Conservation (phyloP, 2,888 invertebrate genomes). For the Crematogaster levior region DNA sequence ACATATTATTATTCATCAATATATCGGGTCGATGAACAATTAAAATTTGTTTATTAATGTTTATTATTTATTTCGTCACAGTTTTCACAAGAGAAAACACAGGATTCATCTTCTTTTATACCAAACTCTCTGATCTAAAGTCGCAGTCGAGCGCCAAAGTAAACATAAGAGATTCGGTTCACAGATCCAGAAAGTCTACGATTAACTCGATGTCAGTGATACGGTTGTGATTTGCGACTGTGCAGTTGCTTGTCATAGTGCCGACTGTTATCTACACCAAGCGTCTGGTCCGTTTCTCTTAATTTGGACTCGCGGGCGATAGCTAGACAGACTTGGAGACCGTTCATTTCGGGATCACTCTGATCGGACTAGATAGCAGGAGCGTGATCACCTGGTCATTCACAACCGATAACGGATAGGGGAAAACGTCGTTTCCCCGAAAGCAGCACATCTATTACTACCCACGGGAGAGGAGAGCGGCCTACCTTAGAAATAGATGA, state of each 20-base stretch:
- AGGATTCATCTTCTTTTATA: not conserved
- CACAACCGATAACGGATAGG: constrained; percentile 14
- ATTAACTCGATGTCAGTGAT: constrained; percentile 23
- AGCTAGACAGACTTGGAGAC: not conserved
- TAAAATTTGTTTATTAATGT: too few species aligned
- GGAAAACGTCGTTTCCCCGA: constrained; percentile 30
- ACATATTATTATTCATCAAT: too few species aligned
- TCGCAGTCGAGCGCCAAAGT: not conserved
- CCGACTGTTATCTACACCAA: constrained; percentile 55
- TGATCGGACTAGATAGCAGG: constrained; percentile 15
- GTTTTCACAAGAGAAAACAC: not conserved
- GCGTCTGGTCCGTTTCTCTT: constrained; percentile 66
- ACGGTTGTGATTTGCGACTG: constrained; percentile 34
- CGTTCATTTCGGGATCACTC: constrained; percentile 26
- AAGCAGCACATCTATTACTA: constrained; percentile 24
- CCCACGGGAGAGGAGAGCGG: constrained; percentile 3
- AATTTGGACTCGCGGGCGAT: constrained; percentile 52
- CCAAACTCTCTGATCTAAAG: not conserved
- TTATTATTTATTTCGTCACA: not conserved
- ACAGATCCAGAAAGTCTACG: not conserved
- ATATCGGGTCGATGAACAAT: too few species aligned
- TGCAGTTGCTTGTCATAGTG: not conserved
- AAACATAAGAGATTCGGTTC: not conserved
- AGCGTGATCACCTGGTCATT: constrained; percentile 16
- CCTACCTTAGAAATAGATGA: constrained; percentile 36